These are phyloP conservation scores for Caradrina clavipalpis DNA, from an alignment of 2,888 invertebrate species.

Conservation along the genomic window DNA sequence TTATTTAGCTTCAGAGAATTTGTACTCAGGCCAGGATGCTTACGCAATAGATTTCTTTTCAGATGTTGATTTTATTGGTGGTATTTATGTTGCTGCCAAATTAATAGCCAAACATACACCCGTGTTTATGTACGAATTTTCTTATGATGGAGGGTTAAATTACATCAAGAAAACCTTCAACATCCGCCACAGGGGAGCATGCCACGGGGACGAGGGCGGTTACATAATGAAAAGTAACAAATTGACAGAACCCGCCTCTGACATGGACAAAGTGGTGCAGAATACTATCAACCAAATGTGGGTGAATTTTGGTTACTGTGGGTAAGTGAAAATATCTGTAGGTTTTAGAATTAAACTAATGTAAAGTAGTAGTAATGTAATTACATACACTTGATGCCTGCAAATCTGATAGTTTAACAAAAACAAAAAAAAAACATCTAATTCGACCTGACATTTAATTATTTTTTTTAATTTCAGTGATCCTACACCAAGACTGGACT, in stretches of 20 bases:
- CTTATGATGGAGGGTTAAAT: constrained; percentile 90
- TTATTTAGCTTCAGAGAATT: constrained; percentile 84
- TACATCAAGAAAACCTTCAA: constrained; percentile 85
- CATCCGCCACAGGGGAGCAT: constrained; percentile 87
- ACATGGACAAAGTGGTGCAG: constrained; percentile 79
- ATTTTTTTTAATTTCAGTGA: constrained; percentile 73
- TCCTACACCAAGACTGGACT: constrained; percentile 79
- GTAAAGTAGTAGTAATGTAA: too few species aligned
- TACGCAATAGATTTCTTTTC: constrained; percentile 86
- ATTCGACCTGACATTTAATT: too few species aligned
- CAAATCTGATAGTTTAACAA: neutral
- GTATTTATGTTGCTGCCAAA: constrained; percentile 77
- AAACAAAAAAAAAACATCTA: too few species aligned
- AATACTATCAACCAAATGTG: constrained; percentile 89
- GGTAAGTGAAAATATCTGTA: constrained; percentile 73
- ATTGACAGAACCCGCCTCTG: constrained; percentile 69
- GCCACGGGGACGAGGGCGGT: constrained; percentile 92
- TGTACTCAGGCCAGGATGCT: constrained; percentile 78
- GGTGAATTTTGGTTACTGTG: constrained; percentile 92
- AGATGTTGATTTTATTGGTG: constrained; percentile 87
- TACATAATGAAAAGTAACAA: constrained; percentile 87
- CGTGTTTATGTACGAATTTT: constrained; percentile 91
- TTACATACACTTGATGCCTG: neutral
- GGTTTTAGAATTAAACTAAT: too few species aligned
- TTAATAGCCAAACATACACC: constrained; percentile 82